Percentiles rank a stretch among this genome's conserved stretches.
These are phyloP conservation scores for Ophion costatus DNA, from an alignment of 2,888 invertebrate species.

Conservation along the genomic window DNA sequence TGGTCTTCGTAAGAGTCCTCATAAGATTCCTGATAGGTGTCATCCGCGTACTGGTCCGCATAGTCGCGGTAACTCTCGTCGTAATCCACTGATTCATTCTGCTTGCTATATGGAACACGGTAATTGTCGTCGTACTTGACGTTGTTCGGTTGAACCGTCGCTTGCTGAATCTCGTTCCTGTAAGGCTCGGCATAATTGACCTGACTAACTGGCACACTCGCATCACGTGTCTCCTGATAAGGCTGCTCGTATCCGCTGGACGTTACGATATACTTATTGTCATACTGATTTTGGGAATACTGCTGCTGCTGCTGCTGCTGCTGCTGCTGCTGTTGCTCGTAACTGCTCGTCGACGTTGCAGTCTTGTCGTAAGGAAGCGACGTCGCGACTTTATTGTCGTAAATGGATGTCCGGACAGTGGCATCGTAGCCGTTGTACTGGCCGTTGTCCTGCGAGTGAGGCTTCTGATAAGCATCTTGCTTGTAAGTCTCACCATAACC, in stretches of 20 bases:
- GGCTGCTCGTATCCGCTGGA: constrained; percentile 60
- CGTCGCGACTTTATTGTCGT: constrained; percentile 70
- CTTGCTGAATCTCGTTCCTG: constrained; percentile 56
- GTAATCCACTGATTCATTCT: constrained; percentile 58
- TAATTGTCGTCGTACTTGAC: constrained; percentile 44
- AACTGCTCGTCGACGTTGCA: constrained; percentile 55
- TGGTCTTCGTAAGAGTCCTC: constrained; percentile 77
- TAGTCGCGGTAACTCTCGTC: constrained; percentile 74
- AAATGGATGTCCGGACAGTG: constrained; percentile 67
- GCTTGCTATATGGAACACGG: constrained; percentile 28
- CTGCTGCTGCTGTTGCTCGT: constrained; percentile 75
- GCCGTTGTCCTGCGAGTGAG: constrained; percentile 68
- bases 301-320: constrained; percentile 75
- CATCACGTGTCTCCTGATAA: constrained; percentile 58
- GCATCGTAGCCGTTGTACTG: constrained; percentile 69
- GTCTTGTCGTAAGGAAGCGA: constrained; percentile 71
- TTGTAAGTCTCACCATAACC: constrained; percentile 72
- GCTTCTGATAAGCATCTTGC: constrained; percentile 78
- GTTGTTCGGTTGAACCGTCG: constrained; percentile 66
- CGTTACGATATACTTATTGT: constrained; percentile 72
- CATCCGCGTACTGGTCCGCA: constrained; percentile 72
- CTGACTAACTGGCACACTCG: constrained; percentile 65
- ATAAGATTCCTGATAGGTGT: constrained; percentile 76
- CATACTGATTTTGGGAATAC: constrained; percentile 74
- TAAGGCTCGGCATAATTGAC: constrained; percentile 75